phyloP scores from a whole-genome alignment of 2,113 vertebrate genomes.

The Pycnonotus jocosus region DNA sequence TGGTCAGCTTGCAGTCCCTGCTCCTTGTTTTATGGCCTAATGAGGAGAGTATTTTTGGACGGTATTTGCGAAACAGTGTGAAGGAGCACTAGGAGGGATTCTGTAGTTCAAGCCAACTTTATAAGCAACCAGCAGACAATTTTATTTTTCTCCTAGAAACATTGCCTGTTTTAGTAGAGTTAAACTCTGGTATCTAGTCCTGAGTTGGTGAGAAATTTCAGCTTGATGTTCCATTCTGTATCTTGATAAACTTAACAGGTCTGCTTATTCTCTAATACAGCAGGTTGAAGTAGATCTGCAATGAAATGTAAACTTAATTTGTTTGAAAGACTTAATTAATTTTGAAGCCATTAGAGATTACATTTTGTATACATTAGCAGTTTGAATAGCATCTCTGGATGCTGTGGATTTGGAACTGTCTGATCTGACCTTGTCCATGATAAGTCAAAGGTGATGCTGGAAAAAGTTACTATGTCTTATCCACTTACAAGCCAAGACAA shows the following conservation, averaged over 20 bases:
- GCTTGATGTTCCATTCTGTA: not conserved
- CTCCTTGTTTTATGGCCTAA: not conserved
- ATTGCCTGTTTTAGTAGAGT: not conserved
- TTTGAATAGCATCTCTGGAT: not conserved
- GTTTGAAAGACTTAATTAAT: not conserved
- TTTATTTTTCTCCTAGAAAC: not conserved
- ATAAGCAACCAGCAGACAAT: not conserved
- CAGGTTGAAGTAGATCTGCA: not conserved
- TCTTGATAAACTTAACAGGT: not conserved
- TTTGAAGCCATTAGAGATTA: not conserved
- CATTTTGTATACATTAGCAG: not conserved
- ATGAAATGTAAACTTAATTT: not conserved
- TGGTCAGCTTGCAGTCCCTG: not conserved
- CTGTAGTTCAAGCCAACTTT: not conserved
- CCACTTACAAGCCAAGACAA: no score
- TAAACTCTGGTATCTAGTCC: not conserved
- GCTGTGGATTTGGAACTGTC: not conserved
- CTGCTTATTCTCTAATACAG: not conserved
- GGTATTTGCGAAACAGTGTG: not conserved
- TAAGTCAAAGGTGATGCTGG: not conserved
- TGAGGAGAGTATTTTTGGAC: conserved; percentile 31
- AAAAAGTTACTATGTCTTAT: not conserved
- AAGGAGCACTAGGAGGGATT: not conserved
- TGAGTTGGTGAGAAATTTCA: not conserved
- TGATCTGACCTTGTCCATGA: not conserved